Evolutionary conservation across 2,888 invertebrate genomes (phyloP).

Genomic region (Agriopis marginaria): DNA sequence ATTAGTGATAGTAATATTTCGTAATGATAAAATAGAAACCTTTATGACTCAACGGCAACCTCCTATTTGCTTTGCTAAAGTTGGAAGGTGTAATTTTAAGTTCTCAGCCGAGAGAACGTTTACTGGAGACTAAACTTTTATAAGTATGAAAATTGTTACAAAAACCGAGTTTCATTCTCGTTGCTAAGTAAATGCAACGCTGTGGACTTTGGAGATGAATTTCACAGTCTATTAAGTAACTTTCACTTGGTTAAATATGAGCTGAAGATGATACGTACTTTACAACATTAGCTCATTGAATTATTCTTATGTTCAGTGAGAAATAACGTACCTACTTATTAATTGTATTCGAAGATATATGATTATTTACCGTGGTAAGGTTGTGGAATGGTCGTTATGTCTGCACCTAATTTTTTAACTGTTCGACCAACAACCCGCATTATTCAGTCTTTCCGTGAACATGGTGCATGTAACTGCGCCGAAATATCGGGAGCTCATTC

Average conservation of each 20-base stretch:
- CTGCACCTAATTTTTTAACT: too few species aligned
- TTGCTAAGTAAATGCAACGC: conserved; percentile 51
- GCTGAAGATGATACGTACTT: conserved; percentile 1
- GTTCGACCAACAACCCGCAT: too few species aligned
- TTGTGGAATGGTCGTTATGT: too few species aligned
- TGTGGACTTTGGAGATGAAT: conserved; percentile 46
- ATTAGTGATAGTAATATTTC: too few species aligned
- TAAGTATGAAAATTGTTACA: conserved; percentile 77
- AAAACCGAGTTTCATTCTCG: conserved; percentile 68
- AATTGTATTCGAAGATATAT: too few species aligned
- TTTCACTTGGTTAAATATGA: conserved; percentile 36
- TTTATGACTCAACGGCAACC: conserved; percentile 5
- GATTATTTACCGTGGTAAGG: too few species aligned
- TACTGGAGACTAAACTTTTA: conserved; percentile 68
- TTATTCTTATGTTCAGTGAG: too few species aligned
- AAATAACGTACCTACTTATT: too few species aligned
- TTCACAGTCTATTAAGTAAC: conserved; percentile 39
- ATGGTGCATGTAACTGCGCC: too few species aligned
- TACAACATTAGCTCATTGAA: not conserved
- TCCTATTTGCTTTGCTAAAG: conserved; percentile 41
- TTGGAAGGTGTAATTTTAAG: conserved; percentile 67
- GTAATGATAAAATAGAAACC: not conserved
- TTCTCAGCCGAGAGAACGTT: conserved; percentile 58
- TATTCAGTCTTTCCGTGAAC: too few species aligned
- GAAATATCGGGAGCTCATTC: too few species aligned